Conservation (phyloP, 2,888 invertebrate genomes). For the Drosophila putrida region DNA sequence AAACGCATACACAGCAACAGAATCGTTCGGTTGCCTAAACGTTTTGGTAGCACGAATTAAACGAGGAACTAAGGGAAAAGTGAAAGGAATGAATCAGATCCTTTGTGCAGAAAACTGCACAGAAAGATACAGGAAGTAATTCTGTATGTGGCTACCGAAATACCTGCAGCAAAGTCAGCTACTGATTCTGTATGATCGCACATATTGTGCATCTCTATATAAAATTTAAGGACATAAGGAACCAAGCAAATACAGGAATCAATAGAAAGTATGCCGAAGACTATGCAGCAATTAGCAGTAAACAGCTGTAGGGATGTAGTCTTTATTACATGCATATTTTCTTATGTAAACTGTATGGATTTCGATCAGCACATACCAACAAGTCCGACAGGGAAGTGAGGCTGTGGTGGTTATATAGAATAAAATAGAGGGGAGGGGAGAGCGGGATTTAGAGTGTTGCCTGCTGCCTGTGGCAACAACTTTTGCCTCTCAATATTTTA, state of each 20-base stretch:
- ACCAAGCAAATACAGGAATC: neutral
- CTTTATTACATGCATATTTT: neutral
- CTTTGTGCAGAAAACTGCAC: no score
- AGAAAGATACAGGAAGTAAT: neutral
- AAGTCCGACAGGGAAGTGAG: neutral
- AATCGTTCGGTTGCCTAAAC: conserved; percentile 48
- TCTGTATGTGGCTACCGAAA: neutral
- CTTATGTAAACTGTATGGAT: neutral
- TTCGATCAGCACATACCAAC: neutral
- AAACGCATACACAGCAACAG: conserved; percentile 16
- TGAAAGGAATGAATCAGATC: neutral
- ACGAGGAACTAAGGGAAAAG: conserved; percentile 25
- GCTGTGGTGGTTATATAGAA: no score
- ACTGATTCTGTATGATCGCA: neutral
- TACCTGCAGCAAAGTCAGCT: neutral
- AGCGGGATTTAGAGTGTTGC: neutral
- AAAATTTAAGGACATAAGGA: neutral
- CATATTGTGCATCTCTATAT: neutral
- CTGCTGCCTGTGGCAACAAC: conserved; percentile 51
- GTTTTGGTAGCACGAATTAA: conserved; percentile 66
- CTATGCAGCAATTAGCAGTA: no score
- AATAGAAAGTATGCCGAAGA: neutral
- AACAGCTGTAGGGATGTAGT: no score
- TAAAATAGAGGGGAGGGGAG: neutral
- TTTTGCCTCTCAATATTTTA: conserved; percentile 75